Conservation (phyloP, 2,888 invertebrate species). For the Cryptus armator region DNA sequence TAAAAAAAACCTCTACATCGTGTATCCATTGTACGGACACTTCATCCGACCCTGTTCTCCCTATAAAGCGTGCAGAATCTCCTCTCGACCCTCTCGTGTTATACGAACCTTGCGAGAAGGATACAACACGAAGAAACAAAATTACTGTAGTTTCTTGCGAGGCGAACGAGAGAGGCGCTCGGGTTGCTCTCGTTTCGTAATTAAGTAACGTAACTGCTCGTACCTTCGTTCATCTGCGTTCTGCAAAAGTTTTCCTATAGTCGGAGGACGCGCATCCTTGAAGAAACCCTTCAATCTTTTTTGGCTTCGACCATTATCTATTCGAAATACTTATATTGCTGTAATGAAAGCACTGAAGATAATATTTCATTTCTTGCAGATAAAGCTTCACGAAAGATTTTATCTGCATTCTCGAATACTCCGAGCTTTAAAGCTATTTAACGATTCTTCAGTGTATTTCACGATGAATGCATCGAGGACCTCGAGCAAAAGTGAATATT, state of each 20-base stretch:
- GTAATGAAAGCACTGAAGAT: too few relatives aligned
- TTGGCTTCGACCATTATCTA: not conserved
- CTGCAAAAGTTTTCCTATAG: not conserved
- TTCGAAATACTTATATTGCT: not conserved
- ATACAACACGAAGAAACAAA: constrained; percentile 21
- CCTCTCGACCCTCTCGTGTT: not conserved
- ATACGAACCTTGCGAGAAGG: not conserved
- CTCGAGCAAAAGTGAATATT: constrained; percentile 5
- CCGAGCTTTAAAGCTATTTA: not conserved
- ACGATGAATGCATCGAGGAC: not conserved
- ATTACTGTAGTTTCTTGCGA: constrained; percentile 39
- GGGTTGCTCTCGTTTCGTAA: constrained; percentile 31
- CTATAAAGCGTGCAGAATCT: not conserved
- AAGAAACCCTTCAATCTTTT: not conserved
- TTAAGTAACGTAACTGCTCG: constrained; percentile 33
- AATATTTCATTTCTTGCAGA: too few relatives aligned
- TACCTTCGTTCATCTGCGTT: not conserved
- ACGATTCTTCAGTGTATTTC: not conserved
- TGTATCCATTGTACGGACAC: not conserved
- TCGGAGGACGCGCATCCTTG: not conserved
- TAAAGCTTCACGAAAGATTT: too few relatives aligned
- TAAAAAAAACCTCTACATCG: not conserved
- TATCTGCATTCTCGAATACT: not conserved
- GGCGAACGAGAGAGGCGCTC: constrained; percentile 12
- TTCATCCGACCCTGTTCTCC: constrained; percentile 7